phyloP scores from a whole-genome alignment of 53 echinoderm and acorn worm species.

The Zoroaster sp. region DNA sequence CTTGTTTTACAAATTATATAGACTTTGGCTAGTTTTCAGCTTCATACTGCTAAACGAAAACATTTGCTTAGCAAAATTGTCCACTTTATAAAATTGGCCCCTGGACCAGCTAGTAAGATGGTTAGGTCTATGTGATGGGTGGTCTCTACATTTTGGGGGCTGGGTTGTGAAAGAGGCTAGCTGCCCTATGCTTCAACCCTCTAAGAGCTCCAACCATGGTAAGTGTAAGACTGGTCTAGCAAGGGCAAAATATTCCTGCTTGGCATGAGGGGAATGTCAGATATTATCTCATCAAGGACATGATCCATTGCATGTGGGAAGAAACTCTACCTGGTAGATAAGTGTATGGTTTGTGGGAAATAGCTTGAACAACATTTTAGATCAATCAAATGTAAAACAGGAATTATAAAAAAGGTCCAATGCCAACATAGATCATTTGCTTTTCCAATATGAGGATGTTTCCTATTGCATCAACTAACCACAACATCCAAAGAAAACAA shows the following conservation, averaged over 20 bases:
- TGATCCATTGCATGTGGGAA: neutral
- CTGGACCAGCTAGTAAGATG: no score
- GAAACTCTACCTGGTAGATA: neutral
- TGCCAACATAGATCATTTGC: no score
- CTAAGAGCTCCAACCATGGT: neutral
- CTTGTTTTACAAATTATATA: no score
- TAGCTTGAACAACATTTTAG: neutral
- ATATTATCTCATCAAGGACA: slow-evolving; percentile 12
- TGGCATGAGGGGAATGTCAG: slow-evolving; percentile 36
- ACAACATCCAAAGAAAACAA: neutral
- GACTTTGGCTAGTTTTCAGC: no score
- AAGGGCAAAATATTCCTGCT: neutral
- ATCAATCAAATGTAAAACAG: neutral
- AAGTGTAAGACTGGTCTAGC: neutral
- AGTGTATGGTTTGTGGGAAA: no score
- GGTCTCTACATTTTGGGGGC: no score
- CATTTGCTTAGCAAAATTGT: no score
- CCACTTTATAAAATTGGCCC: no score
- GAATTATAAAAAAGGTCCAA: no score
- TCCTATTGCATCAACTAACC: neutral
- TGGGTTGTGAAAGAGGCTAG: neutral
- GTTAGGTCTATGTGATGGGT: no score
- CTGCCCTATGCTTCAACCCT: neutral
- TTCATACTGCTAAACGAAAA: no score
- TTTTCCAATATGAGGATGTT: no score